Conservation (phyloP, 2,888 invertebrate genomes). For the Sisyra nigra region DNA sequence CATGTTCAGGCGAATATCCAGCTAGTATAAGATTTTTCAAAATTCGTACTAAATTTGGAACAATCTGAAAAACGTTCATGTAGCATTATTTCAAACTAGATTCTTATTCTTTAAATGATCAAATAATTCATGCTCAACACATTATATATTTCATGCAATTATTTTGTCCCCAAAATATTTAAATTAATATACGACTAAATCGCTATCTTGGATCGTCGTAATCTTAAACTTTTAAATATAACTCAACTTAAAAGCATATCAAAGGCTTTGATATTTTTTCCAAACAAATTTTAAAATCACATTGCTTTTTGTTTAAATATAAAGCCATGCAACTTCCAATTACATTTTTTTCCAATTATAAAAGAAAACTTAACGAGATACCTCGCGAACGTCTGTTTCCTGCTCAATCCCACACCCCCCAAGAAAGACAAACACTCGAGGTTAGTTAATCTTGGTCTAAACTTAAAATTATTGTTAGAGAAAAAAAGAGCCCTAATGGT, state of each 20-base stretch:
- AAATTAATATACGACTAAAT: not conserved
- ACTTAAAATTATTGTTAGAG: too few species aligned
- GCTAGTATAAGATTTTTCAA: conserved; percentile 96
- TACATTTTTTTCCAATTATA: too few species aligned
- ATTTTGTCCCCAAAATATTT: not conserved
- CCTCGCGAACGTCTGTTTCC: conserved; percentile 4
- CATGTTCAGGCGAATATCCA: conserved; percentile 99
- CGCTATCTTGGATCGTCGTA: not conserved
- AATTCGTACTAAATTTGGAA: conserved; percentile 95
- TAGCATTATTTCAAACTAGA: too few species aligned
- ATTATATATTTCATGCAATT: not conserved
- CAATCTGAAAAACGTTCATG: conserved; percentile 55
- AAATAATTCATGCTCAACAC: not conserved
- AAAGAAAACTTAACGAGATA: not conserved
- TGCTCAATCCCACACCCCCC: not conserved
- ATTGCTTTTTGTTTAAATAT: too few species aligned
- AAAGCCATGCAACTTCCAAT: conserved; percentile 3
- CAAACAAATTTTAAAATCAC: too few species aligned
- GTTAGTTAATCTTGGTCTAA: too few species aligned
- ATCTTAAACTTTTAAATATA: too few species aligned
- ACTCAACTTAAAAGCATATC: too few species aligned
- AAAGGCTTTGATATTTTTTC: too few species aligned
- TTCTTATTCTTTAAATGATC: not conserved
- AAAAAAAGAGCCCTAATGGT: too few species aligned
- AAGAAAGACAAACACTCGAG: too few species aligned